Percentiles rank a stretch among this genome's conserved stretches.
Evolutionary conservation across 2,888 invertebrate genomes (phyloP).

Genomic region (Diploptera punctata): DNA sequence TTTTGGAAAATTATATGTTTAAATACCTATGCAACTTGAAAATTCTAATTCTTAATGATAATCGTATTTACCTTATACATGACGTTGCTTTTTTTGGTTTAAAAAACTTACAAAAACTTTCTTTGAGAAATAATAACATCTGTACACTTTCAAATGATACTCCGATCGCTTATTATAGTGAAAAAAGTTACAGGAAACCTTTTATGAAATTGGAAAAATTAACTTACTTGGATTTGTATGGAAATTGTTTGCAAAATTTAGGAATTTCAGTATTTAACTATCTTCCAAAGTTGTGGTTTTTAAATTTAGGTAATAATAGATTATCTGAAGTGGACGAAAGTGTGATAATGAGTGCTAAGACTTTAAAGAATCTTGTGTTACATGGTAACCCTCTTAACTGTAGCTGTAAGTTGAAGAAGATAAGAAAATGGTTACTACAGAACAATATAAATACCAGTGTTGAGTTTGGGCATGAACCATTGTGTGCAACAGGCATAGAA

Average conservation of each 20-base stretch:
- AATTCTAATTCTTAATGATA: background rate
- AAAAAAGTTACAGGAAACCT: background rate
- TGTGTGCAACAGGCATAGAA: background rate
- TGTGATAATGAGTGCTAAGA: background rate
- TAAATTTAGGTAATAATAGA: background rate
- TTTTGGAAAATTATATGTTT: background rate
- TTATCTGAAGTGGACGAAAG: background rate
- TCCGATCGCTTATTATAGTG: background rate
- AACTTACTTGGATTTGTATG: background rate
- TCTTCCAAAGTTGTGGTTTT: background rate
- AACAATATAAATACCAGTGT: background rate
- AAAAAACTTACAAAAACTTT: background rate
- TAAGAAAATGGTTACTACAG: background rate
- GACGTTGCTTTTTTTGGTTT: background rate
- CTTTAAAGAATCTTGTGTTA: background rate
- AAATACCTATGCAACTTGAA: background rate
- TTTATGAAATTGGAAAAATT: background rate
- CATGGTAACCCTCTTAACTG: background rate
- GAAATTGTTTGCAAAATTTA: background rate
- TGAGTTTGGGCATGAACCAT: background rate
- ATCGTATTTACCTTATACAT: background rate
- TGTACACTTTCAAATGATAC: background rate
- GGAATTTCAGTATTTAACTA: background rate
- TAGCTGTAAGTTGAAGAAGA: background rate
- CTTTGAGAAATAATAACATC: background rate